These are phyloP conservation scores for Spondyliosoma cantharus DNA, from an alignment of 2,797 vertebrate genomes.

Conservation along the genomic window DNA sequence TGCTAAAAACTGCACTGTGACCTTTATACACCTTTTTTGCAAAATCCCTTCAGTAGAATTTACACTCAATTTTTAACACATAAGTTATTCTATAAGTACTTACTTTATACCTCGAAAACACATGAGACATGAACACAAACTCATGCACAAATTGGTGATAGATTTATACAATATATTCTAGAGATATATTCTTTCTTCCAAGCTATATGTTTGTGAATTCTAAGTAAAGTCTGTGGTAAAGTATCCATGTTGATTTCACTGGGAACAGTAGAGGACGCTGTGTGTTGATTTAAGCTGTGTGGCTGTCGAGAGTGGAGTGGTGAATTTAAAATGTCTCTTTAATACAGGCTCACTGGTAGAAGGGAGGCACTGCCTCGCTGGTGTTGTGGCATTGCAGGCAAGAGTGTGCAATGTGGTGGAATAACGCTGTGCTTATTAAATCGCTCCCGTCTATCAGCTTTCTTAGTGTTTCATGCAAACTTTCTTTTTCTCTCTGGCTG, in stretches of 20 bases:
- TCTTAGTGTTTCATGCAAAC: conserved; percentile 27
- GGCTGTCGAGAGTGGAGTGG: conserved; percentile 25
- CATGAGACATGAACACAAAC: neutral
- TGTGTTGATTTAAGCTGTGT: conserved; percentile 53
- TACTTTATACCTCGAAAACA: neutral
- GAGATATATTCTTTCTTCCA: neutral
- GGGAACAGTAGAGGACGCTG: conserved; percentile 64
- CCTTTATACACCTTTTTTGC: neutral
- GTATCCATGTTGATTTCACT: conserved; percentile 18
- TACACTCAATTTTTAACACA: neutral
- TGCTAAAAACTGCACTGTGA: neutral
- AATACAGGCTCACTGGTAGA: conserved; percentile 47
- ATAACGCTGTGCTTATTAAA: conserved; percentile 59
- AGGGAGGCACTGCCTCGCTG: conserved; percentile 27
- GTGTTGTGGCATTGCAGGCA: conserved; percentile 47
- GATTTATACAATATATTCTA: neutral
- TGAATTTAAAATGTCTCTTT: conserved; percentile 55
- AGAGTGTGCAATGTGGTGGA: conserved; percentile 59
- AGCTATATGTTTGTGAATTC: conserved; percentile 10
- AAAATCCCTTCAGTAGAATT: conserved; percentile 5
- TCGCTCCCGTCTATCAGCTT: conserved; percentile 41
- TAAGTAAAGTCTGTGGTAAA: neutral
- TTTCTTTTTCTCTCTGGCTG: neutral
- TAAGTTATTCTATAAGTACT: neutral
- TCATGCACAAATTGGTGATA: neutral